phyloP scores from a whole-genome alignment of 2,888 invertebrate genomes.

The Poecilobothrus nobilitatus region DNA sequence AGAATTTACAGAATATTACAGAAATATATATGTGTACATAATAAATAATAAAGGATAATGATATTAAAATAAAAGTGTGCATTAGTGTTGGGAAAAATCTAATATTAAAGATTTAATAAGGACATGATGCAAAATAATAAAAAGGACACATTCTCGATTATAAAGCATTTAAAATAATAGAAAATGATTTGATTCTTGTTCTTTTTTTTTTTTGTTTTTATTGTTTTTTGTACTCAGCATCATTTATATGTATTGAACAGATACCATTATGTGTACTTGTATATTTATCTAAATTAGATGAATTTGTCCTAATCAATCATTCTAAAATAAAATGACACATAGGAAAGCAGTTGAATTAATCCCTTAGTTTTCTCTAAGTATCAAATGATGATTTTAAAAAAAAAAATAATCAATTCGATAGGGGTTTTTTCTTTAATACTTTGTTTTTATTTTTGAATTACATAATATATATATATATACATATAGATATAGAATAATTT shows the following conservation, averaged over 20 bases:
- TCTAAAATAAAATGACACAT: neutral
- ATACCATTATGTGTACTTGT: neutral
- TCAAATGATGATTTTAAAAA: neutral
- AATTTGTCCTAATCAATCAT: neutral
- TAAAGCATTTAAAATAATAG: neutral
- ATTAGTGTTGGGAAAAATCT: neutral
- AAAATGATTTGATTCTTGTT: neutral
- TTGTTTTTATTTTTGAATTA: no score
- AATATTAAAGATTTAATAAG: neutral
- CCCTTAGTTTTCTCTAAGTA: neutral
- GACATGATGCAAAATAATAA: neutral
- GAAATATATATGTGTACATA: no score
- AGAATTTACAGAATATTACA: neutral
- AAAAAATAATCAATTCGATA: no score
- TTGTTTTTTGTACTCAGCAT: neutral
- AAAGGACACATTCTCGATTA: neutral
- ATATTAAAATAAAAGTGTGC: no score
- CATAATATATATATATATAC: no score
- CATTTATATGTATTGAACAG: neutral
- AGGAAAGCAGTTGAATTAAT: neutral
- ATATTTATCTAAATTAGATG: neutral
- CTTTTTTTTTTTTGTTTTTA: no score
- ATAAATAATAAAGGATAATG: no score
- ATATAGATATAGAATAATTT: no score
- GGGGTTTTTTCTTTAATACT: no score